Base-by-base conservation (phyloP, 2,888 invertebrate genomes). In the Fissipunctia ypsillon region DNA sequence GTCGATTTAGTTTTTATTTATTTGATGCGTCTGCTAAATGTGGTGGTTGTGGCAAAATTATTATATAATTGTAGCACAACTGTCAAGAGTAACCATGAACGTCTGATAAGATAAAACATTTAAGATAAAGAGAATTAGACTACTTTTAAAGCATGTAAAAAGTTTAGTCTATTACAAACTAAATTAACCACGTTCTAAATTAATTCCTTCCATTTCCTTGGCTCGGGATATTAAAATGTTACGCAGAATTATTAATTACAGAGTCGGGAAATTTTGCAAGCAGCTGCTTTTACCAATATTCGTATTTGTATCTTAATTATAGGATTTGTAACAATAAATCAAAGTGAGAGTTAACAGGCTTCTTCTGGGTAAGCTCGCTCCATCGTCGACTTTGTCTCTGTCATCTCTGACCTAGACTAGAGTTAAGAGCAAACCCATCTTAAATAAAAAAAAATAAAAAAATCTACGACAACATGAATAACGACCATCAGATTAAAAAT, bases 211-310 rank as follows among this genome's bases (percentile, higher is more conserved):
- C 38, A 64, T 57, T 64, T 48, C 48, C 65, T 43, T 50, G 16
- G 22, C 45, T 6, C 52, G 74, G 61, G 61, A 73, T 54, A 75
- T 63, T 48, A 56, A 73, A 75, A 76, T 19, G 48, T 74, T 74
- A 16, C 16, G 14, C 48, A 6, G 56, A 56, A 74, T 65, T 22
- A 76, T 73, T 73, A 25, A 73, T 73, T 48, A 64, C 38, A 3
- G 16, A 7, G 31, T 38, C 9, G 45, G 22, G 22, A 14, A 64
- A 76, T 31, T 50, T 57, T 22, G 19, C 25, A 48, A 65, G 25
- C 48, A 19, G 10, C 22, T 35, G 25, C 14, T 76, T 64, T 28
- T 25, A 31, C 19, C 7, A 54, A 45, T 60, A 19, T 43, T 38
- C 25, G 25, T 50, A 52, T 59, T 31, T 31, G 57, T 54, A 43